These are phyloP conservation scores for Otocyon megalotis DNA, from an alignment of 2,113 vertebrate species.

Conservation along the genomic window DNA sequence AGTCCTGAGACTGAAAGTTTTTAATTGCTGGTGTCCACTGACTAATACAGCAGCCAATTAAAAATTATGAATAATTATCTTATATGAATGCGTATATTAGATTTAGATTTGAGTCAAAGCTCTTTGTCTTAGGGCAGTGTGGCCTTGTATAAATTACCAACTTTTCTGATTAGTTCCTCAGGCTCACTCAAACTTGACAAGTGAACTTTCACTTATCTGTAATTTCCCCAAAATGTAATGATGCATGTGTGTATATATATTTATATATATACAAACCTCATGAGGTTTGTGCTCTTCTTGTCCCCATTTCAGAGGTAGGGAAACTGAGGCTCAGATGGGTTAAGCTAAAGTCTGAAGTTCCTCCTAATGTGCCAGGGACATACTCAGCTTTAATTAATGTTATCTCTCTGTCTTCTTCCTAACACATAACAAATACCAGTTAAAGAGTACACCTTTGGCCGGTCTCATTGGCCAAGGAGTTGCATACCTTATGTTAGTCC, in stretches of 20 bases:
- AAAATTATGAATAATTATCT: not conserved
- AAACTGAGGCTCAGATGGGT: not conserved
- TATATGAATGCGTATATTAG: not conserved
- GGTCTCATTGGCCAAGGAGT: not conserved
- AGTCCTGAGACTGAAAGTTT: not conserved
- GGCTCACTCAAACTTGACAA: not conserved
- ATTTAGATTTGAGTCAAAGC: not conserved
- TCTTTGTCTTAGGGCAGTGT: not conserved
- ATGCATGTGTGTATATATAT: not conserved
- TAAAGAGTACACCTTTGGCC: not conserved
- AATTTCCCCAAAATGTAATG: not conserved
- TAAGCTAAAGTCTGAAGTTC: not conserved
- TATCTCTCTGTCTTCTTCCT: not conserved
- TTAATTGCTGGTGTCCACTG: not conserved
- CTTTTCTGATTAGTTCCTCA: not conserved
- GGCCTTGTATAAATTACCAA: not conserved
- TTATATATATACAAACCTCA: not conserved
- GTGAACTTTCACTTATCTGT: not conserved
- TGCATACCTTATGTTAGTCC: not conserved
- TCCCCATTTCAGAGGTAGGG: not conserved
- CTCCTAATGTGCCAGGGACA: not conserved
- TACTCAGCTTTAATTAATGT: not conserved
- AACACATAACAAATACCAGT: not conserved
- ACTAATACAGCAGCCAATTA: not conserved
- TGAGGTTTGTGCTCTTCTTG: not conserved